Conservation (phyloP, 1,140 invertebrate species). For the Grapholita molesta region DNA sequence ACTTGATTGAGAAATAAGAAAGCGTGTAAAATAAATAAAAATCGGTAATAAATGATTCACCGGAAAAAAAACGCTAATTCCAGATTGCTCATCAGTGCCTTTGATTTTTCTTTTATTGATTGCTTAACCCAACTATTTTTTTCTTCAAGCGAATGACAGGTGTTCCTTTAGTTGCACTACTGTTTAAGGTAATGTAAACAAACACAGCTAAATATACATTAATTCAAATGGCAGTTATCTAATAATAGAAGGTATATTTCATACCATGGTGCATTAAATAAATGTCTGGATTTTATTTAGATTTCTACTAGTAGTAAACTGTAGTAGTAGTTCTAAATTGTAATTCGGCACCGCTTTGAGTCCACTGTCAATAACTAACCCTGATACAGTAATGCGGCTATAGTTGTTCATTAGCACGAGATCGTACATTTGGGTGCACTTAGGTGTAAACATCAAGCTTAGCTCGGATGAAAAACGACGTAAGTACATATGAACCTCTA, state of each 20-base stretch:
- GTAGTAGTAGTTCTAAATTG: not conserved
- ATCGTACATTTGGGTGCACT: conserved; percentile 33
- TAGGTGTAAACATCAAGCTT: conserved; percentile 31
- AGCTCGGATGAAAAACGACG: not conserved
- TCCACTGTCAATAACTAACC: not conserved
- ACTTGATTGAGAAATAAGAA: conserved; percentile 6
- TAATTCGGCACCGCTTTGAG: not conserved
- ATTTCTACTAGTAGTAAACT: not conserved
- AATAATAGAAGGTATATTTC: too few species aligned
- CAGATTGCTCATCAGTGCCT: not conserved
- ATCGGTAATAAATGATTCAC: conserved; percentile 2
- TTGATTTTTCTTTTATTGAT: not conserved
- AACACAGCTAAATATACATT: not conserved
- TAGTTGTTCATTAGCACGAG: conserved; percentile 35
- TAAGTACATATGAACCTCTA: not conserved
- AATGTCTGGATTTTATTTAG: not conserved
- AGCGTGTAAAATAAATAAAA: conserved; percentile 7
- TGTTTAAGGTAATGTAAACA: not conserved
- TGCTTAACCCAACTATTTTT: not conserved
- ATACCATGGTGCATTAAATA: not conserved
- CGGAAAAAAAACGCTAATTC: not conserved
- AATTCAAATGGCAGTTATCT: not conserved
- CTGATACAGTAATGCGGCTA: not conserved
- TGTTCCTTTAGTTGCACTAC: too few species aligned
- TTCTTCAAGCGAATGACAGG: not conserved